Evolutionary conservation across 2,888 invertebrate species (phyloP), one percentile per base, ranked within the genome.

Genomic region (Philhelius pedissequus): DNA sequence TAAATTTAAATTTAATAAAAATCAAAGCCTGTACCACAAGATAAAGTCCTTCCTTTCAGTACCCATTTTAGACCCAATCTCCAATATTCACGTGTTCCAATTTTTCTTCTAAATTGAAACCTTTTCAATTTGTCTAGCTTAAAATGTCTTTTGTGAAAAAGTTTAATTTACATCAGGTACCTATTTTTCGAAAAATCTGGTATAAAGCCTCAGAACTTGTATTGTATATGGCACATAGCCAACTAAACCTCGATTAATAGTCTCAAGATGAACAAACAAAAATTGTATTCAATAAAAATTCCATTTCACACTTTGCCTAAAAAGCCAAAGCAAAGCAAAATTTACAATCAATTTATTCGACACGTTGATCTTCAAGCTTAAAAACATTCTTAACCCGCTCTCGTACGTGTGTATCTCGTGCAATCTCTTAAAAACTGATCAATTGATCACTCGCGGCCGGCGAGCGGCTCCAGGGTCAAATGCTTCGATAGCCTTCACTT

Each of bases 401-500:
- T 18, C 18, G 4, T 54, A 58, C 35, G 58, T 30, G n/a, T n/a
- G 13, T 32, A 11, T 9, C 8, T n/a, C 20, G 1, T 22, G 5
- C n/a, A 40, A 60, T 60, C 15, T 60, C 40, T 22, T n/a, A 9
- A 8, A 60, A 20, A 58, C 25, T 15, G 15, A 27, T 76, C 40
- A 18, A 52, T 11, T 50, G 66, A 81, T 81, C 69, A 56, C 69
- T 30, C 45, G 13, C 13, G 20, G 18, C 25, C 11, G 11, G 11
- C 11, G 11, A 5, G 22, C 9, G 9, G 9, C 15, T 15, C 27
- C 58, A 66, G 76, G 81, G 75, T 76, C 81, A 76, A 58, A 22
- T 66, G 20, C 43, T 64, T 56, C 40, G 13, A 30, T 77, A 38
- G 60, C 77, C 77, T 82, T 82, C 70, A 73, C 30, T 66, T n/a